These are phyloP conservation scores for Saguinus imperator DNA, from an alignment of 2,113 vertebrate species.

Conservation along the genomic window DNA sequence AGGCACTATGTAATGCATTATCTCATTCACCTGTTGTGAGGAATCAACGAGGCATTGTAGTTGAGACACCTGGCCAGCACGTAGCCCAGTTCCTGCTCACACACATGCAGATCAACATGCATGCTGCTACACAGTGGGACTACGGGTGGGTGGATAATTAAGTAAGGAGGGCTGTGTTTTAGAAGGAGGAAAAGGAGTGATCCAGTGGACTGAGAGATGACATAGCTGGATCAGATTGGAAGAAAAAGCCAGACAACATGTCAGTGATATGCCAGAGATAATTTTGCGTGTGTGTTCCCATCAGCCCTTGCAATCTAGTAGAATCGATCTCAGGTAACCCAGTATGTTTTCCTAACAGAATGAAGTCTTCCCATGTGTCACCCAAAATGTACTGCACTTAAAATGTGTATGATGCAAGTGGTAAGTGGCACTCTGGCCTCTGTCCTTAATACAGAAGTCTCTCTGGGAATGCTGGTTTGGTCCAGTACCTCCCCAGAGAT, in stretches of 20 bases:
- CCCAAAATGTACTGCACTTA: not conserved
- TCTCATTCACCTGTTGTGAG: not conserved
- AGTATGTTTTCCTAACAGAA: not conserved
- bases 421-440: not conserved
- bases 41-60: not conserved
- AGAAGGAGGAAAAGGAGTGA: not conserved
- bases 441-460: not conserved
- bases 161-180: not conserved
- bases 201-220: not conserved
- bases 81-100: too few species aligned
- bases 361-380: not conserved
- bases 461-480: not conserved
- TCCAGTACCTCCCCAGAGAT: not conserved
- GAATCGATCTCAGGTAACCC: not conserved
- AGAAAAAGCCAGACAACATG: not conserved
- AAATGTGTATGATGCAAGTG: not conserved
- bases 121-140: fast-evolving
- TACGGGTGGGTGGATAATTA: too few species aligned
- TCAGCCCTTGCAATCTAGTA: not conserved
- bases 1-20: not conserved
- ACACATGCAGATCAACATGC: fast-evolving
- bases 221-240: not conserved
- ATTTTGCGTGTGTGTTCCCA: not conserved
- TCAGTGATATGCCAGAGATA: not conserved
- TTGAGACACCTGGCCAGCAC: not conserved